Evolutionary conservation across 2,113 vertebrate species (phyloP), one percentile per base, ranked within the genome.

Genomic region (Campylomormyrus tamandua): DNA sequence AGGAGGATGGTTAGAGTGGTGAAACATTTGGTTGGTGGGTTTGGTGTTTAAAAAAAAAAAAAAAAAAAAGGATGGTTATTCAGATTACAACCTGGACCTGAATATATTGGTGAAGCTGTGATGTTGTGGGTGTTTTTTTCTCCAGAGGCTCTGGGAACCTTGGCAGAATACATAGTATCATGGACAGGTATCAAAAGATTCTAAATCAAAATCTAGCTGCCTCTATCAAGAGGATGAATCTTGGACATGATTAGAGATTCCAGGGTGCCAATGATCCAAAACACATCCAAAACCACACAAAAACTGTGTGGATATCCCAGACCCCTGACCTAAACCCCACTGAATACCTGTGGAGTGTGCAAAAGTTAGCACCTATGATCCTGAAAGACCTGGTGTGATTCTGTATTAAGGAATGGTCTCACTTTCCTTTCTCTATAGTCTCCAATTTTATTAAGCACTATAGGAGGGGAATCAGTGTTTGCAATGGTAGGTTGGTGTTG

Each of bases 391-490:
- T 87, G 31, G 48, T 1, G 13, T 31, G 11, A 31, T 53, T 87
- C 85, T 85, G 83, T n/a, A 87, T 83, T 83, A 39, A 42, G 39
- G 13, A 83, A 17, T 83, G 77, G 6, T 8, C 77, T 83, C 35
- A 42, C 50, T 17, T 87, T 17, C 0, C 56, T 66, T 46, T 31
- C 39, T 31, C 13, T 70, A 17, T 46, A 35, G 46, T 88, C 53
- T 88, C 56, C n/a, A 56, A 27, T 42, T 31, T 66, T n/a, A 62
- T 88, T n/a, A 88, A 45, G 58, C 27, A 66, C 70, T 58, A 88
- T 88, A 46, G 31, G 21, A 87, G 11, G 5, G 19, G 53, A 53
- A 50, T 87, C 52, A 58, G 50, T 88, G 52, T 52, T 58, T 58
- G 56, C 19, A n/a, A 24, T 8, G 56, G 56, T 58, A 88, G 87